phyloP scores from a whole-genome alignment of 2,113 vertebrate species.

The Sylvilagus bachmani region DNA sequence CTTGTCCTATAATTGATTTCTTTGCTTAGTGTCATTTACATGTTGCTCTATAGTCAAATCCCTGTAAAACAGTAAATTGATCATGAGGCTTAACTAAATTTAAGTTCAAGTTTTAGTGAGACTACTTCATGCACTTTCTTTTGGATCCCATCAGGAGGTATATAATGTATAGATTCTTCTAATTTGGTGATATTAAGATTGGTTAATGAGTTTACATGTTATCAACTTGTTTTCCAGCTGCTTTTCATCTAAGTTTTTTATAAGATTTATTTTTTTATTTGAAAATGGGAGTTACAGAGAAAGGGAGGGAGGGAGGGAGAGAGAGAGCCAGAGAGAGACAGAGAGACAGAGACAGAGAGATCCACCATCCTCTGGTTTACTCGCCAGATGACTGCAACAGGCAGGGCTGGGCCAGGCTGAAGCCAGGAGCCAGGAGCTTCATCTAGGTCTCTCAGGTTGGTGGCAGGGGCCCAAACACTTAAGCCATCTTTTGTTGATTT shows the following conservation, averaged over 20 bases:
- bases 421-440: too few relatives aligned
- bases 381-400: too few relatives aligned
- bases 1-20: background rate
- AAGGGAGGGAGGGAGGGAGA: too few relatives aligned
- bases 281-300: too few relatives aligned
- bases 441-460: too few relatives aligned
- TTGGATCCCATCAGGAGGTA: background rate
- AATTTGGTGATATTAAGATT: background rate
- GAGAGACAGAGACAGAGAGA: too few relatives aligned
- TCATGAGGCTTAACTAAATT: background rate
- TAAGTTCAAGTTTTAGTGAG: background rate
- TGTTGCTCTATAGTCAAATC: background rate
- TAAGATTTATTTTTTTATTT: too few relatives aligned
- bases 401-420: too few relatives aligned
- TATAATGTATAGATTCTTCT: background rate
- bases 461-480: too few relatives aligned
- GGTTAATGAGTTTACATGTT: background rate
- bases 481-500: too few relatives aligned
- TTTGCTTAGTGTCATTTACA: background rate
- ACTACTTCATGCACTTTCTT: background rate
- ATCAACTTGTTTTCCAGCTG: background rate
- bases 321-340: too few relatives aligned
- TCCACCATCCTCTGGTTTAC: too few relatives aligned
- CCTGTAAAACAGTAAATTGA: background rate
- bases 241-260: background rate